phyloP scores from a whole-genome alignment of 37 sponge, comb jelly and placozoan genomes.

The Halichondria panicea region DNA sequence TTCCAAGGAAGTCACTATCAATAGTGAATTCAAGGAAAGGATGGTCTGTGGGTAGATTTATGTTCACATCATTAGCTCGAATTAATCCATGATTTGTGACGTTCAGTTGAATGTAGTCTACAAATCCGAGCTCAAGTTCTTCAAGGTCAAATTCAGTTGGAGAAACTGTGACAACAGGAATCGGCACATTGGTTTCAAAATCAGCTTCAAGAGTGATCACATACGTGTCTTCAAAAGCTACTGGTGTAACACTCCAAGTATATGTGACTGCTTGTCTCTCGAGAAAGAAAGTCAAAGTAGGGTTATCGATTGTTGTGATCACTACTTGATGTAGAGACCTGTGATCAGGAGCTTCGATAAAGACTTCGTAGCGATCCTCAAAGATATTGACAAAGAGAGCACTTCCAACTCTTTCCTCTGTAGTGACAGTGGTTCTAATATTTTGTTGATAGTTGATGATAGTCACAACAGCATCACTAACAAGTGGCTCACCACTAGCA shows the following conservation, averaged over 20 bases:
- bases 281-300: conserved; percentile 29
- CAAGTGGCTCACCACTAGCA: conserved; percentile 35
- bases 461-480: conserved; percentile 22
- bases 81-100: conserved; percentile 53
- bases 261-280: conserved; percentile 37
- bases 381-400: conserved; percentile 20
- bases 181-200: conserved; percentile 46
- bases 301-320: conserved; percentile 4
- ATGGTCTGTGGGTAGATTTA: conserved; percentile 28
- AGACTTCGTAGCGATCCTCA: conserved; percentile 39
- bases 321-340: conserved; percentile 3
- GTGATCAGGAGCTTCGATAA: conserved; percentile 26
- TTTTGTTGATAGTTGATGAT: conserved; percentile 5
- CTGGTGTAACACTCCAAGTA: conserved; percentile 35
- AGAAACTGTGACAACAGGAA: conserved; percentile 38
- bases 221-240: conserved; percentile 30
- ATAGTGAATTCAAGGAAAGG: conserved; percentile 30
- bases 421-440: conserved; percentile 10
- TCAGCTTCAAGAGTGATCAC: conserved; percentile 30
- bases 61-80: conserved; percentile 22
- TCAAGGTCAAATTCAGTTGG: conserved; percentile 38
- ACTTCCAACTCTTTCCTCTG: conserved; percentile 21
- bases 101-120: conserved; percentile 24
- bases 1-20: conserved; percentile 9
- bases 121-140: conserved; percentile 22